Conservation (phyloP, 2,113 vertebrate genomes). For the Xerus inauris region DNA sequence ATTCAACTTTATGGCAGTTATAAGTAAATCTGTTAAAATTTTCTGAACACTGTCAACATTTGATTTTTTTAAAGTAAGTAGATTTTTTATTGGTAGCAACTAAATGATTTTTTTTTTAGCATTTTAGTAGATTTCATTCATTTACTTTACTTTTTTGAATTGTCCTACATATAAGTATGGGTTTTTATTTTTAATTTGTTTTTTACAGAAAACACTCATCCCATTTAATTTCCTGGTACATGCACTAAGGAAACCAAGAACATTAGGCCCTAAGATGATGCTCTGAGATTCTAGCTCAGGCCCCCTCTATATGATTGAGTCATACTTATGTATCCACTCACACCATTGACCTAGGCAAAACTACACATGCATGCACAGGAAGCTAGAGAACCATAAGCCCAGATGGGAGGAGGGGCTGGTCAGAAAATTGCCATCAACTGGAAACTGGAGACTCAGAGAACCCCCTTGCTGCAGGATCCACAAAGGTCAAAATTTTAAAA, state of each 20-base stretch:
- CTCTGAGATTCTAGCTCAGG: conserved; percentile 73
- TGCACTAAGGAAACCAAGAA: conserved; percentile 49
- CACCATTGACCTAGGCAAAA: conserved; percentile 81
- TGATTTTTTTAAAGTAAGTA: too few species aligned
- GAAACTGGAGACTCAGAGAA: conserved; percentile 43
- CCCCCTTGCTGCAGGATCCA: conserved; percentile 61
- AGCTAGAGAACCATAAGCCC: conserved; percentile 74
- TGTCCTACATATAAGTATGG: conserved; percentile 89
- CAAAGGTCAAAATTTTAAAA: conserved; percentile 70
- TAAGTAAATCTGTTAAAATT: too few species aligned
- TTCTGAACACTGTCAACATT: too few species aligned
- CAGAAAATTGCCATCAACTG: conserved; percentile 52
- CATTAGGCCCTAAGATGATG: background rate
- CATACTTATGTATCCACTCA: conserved; percentile 82
- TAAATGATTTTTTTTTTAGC: too few species aligned
- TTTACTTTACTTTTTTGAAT: conserved; percentile 83
- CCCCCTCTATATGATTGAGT: conserved; percentile 74
- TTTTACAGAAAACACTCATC: conserved; percentile 58
- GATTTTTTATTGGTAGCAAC: too few species aligned
- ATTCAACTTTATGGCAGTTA: too few species aligned
- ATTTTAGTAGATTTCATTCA: too few species aligned
- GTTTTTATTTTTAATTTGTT: conserved; percentile 78
- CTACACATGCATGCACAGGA: conserved; percentile 71
- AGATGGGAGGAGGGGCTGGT: conserved; percentile 44
- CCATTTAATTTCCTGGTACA: conserved; percentile 69